A percentile compares a stretch with the other conserved stretches of the same genome.
phyloP scores from a whole-genome alignment of 2,888 invertebrate genomes.

The Lissonota sp. region DNA sequence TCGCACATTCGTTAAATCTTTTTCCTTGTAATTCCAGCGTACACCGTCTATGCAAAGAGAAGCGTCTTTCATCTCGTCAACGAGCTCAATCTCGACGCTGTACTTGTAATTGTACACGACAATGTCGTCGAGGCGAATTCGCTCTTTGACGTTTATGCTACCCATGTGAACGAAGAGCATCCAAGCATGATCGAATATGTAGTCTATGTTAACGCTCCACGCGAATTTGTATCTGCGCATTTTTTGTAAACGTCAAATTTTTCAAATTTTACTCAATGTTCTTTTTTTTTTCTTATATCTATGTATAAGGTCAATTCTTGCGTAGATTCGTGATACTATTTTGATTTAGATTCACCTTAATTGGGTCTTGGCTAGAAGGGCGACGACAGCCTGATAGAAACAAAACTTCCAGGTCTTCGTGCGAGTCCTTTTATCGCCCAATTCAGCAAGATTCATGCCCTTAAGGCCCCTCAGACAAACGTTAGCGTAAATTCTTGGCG shows the following conservation, averaged over 20 bases:
- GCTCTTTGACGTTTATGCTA: constrained; percentile 71
- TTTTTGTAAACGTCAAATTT: constrained; percentile 2
- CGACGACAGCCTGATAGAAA: constrained; percentile 78
- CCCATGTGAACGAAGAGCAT: constrained; percentile 78
- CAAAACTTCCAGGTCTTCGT: constrained; percentile 80
- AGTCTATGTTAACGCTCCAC: constrained; percentile 78
- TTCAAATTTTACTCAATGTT: background rate
- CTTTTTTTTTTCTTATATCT: background rate
- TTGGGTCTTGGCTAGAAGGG: constrained; percentile 79
- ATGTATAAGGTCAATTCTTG: background rate
- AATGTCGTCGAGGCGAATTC: constrained; percentile 76
- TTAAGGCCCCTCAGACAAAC: constrained; percentile 75
- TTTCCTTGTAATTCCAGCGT: constrained; percentile 69
- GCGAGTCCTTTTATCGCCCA: constrained; percentile 69
- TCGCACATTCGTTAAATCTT: constrained; percentile 54
- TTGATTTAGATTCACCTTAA: constrained; percentile 71
- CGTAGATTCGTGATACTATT: background rate
- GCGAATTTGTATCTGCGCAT: constrained; percentile 76
- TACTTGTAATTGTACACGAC: constrained; percentile 80
- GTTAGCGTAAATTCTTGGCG: constrained; percentile 72
- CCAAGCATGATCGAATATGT: constrained; percentile 80
- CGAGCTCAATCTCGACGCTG: constrained; percentile 76
- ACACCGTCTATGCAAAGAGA: constrained; percentile 55
- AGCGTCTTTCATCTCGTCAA: constrained; percentile 71
- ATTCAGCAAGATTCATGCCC: constrained; percentile 78